Evolutionary conservation across 2,113 vertebrate species (phyloP).

Genomic region (Ciconia maguari): DNA sequence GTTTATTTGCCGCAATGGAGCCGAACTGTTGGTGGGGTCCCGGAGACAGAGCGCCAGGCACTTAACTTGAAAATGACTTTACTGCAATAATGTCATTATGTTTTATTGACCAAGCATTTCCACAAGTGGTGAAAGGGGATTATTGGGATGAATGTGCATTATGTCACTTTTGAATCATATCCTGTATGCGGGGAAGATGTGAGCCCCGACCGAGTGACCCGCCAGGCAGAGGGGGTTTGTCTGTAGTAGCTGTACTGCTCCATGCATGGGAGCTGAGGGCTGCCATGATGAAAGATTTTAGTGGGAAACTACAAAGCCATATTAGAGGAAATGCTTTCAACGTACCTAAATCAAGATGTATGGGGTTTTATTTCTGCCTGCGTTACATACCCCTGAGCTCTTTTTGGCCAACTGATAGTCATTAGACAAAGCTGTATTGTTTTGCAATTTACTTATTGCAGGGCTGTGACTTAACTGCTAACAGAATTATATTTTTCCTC

Average conservation of each 20-base stretch:
- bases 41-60: background rate
- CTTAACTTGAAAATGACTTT: constrained; percentile 33
- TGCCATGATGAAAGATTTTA: background rate
- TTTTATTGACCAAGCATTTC: constrained; percentile 42
- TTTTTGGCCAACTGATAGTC: background rate
- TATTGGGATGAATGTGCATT: background rate
- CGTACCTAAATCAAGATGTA: background rate
- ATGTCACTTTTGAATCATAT: constrained; percentile 32
- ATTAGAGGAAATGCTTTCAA: constrained; percentile 11
- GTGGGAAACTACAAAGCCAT: background rate
- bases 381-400: background rate
- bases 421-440: background rate
- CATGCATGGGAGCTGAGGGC: background rate
- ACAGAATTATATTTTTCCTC: background rate
- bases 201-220: background rate
- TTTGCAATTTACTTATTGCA: background rate
- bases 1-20: background rate
- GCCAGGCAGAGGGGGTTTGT: background rate
- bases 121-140: constrained; percentile 30
- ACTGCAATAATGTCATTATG: background rate
- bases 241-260: background rate
- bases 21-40: background rate
- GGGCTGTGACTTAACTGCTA: constrained; percentile 2
- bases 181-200: background rate
- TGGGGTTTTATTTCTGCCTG: background rate